Evolutionary conservation across 2,797 vertebrate species (phyloP).

Genomic region (Tauraco hartlaubi): DNA sequence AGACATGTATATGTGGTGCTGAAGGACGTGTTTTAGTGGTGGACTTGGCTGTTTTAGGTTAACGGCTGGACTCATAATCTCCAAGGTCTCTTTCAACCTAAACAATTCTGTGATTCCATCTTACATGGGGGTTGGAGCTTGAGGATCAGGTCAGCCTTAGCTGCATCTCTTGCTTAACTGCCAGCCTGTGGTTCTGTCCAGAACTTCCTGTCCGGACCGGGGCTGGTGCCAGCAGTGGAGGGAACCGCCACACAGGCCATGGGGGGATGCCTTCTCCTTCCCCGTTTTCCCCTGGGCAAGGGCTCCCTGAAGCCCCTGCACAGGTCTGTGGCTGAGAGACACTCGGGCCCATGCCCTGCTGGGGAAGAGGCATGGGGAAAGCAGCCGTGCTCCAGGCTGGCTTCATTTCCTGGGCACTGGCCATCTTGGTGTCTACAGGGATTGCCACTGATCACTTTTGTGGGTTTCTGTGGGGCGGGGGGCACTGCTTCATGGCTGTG

Average conservation of each 20-base stretch:
- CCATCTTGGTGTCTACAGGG: accelerated
- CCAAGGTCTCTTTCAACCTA: no score
- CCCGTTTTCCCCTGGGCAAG: background rate
- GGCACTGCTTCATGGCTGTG: background rate
- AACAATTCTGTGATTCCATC: background rate
- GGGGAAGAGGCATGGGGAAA: accelerated
- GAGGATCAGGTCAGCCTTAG: accelerated
- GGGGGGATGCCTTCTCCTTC: background rate
- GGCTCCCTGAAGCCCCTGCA: background rate
- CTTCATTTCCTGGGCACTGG: background rate
- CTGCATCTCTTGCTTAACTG: background rate
- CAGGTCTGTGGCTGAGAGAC: background rate
- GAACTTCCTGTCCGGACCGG: accelerated
- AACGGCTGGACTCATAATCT: no score
- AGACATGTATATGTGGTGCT: no score
- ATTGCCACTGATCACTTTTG: background rate
- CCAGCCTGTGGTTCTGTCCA: accelerated
- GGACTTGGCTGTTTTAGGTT: no score
- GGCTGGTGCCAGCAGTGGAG: background rate
- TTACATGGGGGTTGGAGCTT: accelerated
- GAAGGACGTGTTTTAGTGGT: no score
- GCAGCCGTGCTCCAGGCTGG: background rate
- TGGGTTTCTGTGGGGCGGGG: accelerated
- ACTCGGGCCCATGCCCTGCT: accelerated
- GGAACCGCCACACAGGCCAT: accelerated